Evolutionary conservation across 2,888 invertebrate genomes (phyloP), one percentile per base, ranked within the genome.

Genomic region (Dicycla oo): DNA sequence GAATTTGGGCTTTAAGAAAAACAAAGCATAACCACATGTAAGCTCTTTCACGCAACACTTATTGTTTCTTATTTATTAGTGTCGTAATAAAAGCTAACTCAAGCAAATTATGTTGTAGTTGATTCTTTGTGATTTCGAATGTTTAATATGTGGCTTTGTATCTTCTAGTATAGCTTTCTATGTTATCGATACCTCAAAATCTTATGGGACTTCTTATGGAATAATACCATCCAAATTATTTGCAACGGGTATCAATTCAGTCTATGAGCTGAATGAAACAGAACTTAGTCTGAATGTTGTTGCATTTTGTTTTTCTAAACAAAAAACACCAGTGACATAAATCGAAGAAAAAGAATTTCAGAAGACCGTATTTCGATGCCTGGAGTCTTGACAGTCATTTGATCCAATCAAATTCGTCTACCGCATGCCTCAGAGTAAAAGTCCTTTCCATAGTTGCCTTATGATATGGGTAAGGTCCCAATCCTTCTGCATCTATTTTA

Each of bases 1-100:
- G 30, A 63, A 63, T 49, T 23, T 80, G 23, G 30, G 63, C 6
- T 82, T 67, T 62, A 26, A 26, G 51, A 53, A 63, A 65, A 72
- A 71, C 79, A 56, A 82, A 78, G 43, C 47, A 62, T 53, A 65
- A 57, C 54, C n/a, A n/a, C n/a, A n/a, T n/a, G n/a, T 20, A 34
- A 56, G 51, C 61, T 75, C 40, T 63, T 61, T 54, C 3, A 26
- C 51, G 45, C 6, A 49, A 49, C 38, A 63, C 40, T 63, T 61
- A 49, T 80, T 58, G 23, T 43, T 69, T 57, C n/a, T 23, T 30
- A 20, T 40, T n/a, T 40, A 5, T 51, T n/a, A n/a, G 34, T 34
- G 23, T 18, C 40, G 11, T 20, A 23, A 47, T 47, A 23, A 20
- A 67, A 47, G 54, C 23, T 43, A n/a, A 57, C 15, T 8, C 10